A percentile compares a stretch with the other conserved stretches of the same genome.
phyloP scores from a whole-genome alignment of 2,888 invertebrate species.

The Myopa testacea region DNA sequence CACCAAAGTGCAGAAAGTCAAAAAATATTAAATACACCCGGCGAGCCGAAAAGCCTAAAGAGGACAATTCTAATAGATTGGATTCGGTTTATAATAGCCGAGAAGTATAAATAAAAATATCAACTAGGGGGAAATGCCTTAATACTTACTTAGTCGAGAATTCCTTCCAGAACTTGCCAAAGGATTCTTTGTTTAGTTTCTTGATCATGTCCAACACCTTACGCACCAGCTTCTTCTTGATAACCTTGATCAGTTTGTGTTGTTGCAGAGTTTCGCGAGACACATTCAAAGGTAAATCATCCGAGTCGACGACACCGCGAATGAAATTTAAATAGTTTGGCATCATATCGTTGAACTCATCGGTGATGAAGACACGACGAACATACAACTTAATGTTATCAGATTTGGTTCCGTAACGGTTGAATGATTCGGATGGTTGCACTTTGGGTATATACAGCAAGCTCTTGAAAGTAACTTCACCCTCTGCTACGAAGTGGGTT shows the following conservation, averaged over 20 bases:
- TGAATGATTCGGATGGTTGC: conserved; percentile 94
- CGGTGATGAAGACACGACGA: conserved; percentile 98
- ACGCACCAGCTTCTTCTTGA: conserved; percentile 97
- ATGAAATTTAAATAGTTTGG: conserved; percentile 97
- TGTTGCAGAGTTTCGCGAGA: conserved; percentile 98
- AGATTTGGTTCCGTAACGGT: conserved; percentile 92
- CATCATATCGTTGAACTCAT: conserved; percentile 99
- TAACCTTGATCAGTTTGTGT: conserved; percentile 98
- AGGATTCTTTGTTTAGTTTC: conserved; percentile 91
- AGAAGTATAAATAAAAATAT: background rate
- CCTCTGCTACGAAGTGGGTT: conserved; percentile 96
- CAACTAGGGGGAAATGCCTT: background rate
- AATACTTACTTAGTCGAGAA: conserved; percentile 90
- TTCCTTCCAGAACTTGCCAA: conserved; percentile 97
- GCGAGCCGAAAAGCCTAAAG: background rate
- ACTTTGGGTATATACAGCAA: conserved; percentile 92
- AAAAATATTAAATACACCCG: conserved; percentile 14
- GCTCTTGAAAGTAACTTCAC: conserved; percentile 98
- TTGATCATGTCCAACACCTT: conserved; percentile 98
- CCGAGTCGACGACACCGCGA: conserved; percentile 97
- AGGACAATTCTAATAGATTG: no score
- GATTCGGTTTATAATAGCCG: background rate
- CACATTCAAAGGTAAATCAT: conserved; percentile 98
- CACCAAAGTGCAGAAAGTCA: no score
- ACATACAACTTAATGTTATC: conserved; percentile 98